These are phyloP conservation scores for Celastrina argiolus DNA, from an alignment of 2,888 invertebrate species.

Conservation along the genomic window DNA sequence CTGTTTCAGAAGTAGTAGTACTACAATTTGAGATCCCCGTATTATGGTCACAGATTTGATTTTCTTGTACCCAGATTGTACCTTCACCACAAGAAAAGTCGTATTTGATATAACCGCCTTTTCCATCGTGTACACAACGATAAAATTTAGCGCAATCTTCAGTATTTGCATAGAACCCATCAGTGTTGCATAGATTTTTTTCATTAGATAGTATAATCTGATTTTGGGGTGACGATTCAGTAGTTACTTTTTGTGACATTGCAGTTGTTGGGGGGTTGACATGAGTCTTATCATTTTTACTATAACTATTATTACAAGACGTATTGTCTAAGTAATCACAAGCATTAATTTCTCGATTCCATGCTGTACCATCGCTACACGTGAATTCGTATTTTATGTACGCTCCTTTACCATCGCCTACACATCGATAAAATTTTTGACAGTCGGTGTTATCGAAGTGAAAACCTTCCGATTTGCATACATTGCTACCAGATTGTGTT, in stretches of 20 bases:
- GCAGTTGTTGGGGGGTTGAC: not conserved
- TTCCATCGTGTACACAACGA: constrained; percentile 82
- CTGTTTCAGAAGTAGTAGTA: not conserved
- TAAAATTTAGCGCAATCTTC: constrained; percentile 86
- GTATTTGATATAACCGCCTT: constrained; percentile 79
- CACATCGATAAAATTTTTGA: constrained; percentile 87
- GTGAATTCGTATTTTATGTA: constrained; percentile 83
- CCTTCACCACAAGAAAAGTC: constrained; percentile 85
- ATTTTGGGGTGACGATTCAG: not conserved
- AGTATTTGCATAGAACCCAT: constrained; percentile 84
- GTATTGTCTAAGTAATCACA: constrained; percentile 17
- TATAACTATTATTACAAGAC: not conserved
- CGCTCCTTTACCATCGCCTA: constrained; percentile 77
- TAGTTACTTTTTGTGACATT: not conserved
- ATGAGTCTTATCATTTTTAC: not conserved
- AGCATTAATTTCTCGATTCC: constrained; percentile 79
- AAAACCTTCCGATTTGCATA: constrained; percentile 81
- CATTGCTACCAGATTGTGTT: constrained; percentile 22
- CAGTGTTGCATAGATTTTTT: constrained; percentile 60
- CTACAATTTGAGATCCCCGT: constrained; percentile 17
- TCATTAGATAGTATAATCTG: not conserved
- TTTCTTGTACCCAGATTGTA: constrained; percentile 85
- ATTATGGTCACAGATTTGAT: constrained; percentile 82
- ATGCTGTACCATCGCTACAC: constrained; percentile 87
- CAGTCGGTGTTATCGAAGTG: constrained; percentile 83